Evolutionary conservation across 2,113 vertebrate genomes (phyloP).

Genomic region (Ammodytes dubius): DNA sequence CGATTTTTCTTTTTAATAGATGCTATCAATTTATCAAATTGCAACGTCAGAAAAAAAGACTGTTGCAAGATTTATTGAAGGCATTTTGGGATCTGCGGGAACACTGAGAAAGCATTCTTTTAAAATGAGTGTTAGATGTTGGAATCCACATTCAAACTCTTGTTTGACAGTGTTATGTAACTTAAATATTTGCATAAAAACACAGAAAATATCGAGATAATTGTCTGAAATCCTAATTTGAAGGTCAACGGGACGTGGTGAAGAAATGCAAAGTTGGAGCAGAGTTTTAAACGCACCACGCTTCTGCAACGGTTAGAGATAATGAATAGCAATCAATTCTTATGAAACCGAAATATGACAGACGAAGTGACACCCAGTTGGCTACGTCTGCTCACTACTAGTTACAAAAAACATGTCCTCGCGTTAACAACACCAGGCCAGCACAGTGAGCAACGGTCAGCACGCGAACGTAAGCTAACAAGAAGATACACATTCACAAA

Average conservation of each 20-base stretch:
- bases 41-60: no score
- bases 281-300: neutral
- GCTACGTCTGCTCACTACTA: neutral
- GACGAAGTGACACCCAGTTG: neutral
- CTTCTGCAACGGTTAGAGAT: neutral
- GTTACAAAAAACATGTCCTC: constrained; percentile 11
- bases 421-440: constrained; percentile 57
- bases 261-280: neutral
- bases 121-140: neutral
- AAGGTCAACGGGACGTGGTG: constrained; percentile 67
- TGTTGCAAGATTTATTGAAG: no score
- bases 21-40: no score
- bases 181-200: neutral
- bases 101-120: neutral
- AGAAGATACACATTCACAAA: neutral
- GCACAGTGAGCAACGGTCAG: neutral
- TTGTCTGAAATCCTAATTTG: constrained; percentile 33
- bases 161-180: fast-evolving
- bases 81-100: no score
- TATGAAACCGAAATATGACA: neutral
- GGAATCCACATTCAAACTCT: neutral
- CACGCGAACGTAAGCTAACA: constrained; percentile 27
- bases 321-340: fast-evolving
- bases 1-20: no score
- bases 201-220: neutral